phyloP scores from a whole-genome alignment of 2,888 invertebrate species.

The Emesis castigata region DNA sequence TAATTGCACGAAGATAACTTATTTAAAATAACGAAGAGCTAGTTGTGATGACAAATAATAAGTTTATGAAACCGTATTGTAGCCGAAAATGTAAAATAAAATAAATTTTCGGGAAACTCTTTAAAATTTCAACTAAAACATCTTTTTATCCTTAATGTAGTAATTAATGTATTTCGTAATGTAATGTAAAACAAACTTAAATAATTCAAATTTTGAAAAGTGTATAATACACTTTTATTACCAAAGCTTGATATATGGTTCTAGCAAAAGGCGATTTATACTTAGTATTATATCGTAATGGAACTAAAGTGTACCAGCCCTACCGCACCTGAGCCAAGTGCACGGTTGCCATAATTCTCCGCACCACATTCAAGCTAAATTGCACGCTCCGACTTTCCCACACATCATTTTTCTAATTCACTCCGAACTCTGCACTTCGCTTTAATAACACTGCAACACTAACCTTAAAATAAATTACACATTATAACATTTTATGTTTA shows the following conservation, averaged over 20 bases:
- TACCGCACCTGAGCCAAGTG: conserved; percentile 74
- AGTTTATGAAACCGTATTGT: too few species aligned
- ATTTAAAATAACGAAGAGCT: too few species aligned
- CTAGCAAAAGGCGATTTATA: background rate
- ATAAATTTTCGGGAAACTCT: too few species aligned
- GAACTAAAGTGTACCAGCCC: conserved; percentile 73
- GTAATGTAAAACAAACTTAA: too few species aligned
- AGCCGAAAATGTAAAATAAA: too few species aligned
- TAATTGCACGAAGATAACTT: too few species aligned
- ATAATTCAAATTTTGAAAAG: background rate
- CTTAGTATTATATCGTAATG: conserved; percentile 21
- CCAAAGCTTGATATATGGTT: background rate
- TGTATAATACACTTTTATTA: background rate
- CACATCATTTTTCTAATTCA: conserved; percentile 84
- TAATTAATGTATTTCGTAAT: too few species aligned
- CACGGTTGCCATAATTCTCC: conserved; percentile 84
- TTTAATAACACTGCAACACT: conserved; percentile 75
- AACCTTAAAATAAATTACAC: conserved; percentile 53
- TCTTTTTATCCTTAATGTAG: too few species aligned
- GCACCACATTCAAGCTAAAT: conserved; percentile 81
- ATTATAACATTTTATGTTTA: background rate
- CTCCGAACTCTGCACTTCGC: conserved; percentile 76
- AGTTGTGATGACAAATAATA: too few species aligned
- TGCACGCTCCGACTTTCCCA: conserved; percentile 81
- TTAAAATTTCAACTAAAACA: too few species aligned